Percentiles rank a stretch among this genome's conserved stretches.
Evolutionary conservation across 2,888 invertebrate species (phyloP).

Genomic region (Andrena minutula): DNA sequence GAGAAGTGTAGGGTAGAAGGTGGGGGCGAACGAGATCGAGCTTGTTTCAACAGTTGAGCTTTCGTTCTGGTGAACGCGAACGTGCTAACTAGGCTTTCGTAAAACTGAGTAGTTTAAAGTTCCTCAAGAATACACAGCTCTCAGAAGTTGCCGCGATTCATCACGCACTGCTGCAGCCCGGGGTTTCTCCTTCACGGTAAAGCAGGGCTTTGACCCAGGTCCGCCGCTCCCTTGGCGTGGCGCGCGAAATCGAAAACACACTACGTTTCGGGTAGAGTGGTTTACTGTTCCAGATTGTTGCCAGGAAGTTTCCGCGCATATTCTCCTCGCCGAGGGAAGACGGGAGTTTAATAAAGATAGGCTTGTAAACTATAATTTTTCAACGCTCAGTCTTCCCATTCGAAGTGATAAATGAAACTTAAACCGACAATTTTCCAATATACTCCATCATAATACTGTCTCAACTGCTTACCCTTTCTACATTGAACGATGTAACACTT

Average conservation of each 20-base stretch:
- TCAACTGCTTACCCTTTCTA: too few relatives aligned
- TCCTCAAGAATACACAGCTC: constrained; percentile 41
- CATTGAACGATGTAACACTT: too few relatives aligned
- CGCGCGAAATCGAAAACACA: constrained; percentile 36
- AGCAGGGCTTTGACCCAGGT: constrained; percentile 39
- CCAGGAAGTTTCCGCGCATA: not conserved
- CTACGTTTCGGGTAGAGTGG: not conserved
- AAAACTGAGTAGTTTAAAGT: constrained; percentile 50
- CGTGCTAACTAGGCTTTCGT: constrained; percentile 30
- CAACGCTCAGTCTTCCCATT: not conserved
- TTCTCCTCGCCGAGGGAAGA: constrained; percentile 1
- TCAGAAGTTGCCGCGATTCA: constrained; percentile 46
- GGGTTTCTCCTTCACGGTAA: constrained; percentile 25
- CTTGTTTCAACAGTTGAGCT: not conserved
- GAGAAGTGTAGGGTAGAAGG: not conserved
- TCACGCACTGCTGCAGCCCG: constrained; percentile 35
- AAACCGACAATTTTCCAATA: not conserved
- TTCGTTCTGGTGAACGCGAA: constrained; percentile 18
- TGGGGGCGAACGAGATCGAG: not conserved
- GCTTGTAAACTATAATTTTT: not conserved
- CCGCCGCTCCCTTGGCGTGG: constrained; percentile 14
- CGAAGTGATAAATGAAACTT: not conserved
- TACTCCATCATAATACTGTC: too few relatives aligned
- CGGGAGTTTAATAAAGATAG: not conserved
- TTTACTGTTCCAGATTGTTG: not conserved